These are phyloP conservation scores for Drosophila serrata DNA, from an alignment of 1,140 invertebrate species.

Conservation along the genomic window DNA sequence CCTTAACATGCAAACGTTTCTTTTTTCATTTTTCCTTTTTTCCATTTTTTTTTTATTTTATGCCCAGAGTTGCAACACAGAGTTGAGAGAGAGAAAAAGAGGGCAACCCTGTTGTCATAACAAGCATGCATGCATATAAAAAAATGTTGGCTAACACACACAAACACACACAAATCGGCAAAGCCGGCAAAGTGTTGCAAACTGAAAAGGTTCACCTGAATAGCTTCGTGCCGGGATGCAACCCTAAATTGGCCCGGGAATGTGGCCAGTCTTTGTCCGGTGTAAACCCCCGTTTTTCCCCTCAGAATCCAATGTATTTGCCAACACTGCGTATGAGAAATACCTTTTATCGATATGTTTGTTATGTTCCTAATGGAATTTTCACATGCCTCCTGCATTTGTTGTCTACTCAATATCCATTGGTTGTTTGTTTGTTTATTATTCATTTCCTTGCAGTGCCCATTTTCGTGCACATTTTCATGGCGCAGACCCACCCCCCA, in stretches of 20 bases:
- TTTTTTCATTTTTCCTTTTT: slow-evolving; percentile 2
- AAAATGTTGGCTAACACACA: slow-evolving; percentile 49
- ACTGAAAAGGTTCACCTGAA: slow-evolving; percentile 35
- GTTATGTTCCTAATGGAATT: slow-evolving; percentile 28
- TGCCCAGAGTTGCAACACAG: slow-evolving; percentile 34
- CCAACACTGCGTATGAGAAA: slow-evolving; percentile 31
- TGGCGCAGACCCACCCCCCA: neutral
- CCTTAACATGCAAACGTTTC: slow-evolving; percentile 58
- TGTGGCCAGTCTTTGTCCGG: slow-evolving; percentile 13
- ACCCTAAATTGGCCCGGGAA: slow-evolving; percentile 15
- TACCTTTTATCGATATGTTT: slow-evolving; percentile 27
- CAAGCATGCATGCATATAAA: slow-evolving; percentile 70
- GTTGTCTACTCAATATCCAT: slow-evolving; percentile 15
- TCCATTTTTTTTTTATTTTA: slow-evolving; percentile 4
- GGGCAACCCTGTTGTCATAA: slow-evolving; percentile 60
- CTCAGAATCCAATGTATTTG: neutral
- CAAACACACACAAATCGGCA: slow-evolving; percentile 1
- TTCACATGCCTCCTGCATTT: neutral
- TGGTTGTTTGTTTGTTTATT: slow-evolving; percentile 38
- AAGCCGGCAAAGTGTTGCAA: slow-evolving; percentile 35
- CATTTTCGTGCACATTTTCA: slow-evolving; percentile 40
- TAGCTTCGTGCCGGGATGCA: neutral
- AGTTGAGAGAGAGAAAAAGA: slow-evolving; percentile 10
- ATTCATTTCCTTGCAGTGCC: slow-evolving; percentile 41
- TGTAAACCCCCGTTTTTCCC: neutral